Conservation (phyloP, 2,888 invertebrate genomes). For the Caenorhabditis sinica region DNA sequence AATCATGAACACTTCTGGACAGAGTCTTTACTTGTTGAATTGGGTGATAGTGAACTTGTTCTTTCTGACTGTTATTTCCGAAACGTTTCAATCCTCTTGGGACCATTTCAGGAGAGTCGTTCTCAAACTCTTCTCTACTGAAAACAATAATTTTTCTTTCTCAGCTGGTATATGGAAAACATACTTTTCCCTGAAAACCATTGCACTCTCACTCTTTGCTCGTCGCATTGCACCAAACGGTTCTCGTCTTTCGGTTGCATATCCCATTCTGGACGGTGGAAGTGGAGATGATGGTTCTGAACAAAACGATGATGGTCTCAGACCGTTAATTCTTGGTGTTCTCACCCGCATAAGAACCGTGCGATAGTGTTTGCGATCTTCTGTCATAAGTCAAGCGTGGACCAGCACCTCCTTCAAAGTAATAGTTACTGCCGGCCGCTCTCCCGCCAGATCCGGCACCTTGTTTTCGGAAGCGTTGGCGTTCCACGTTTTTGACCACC, state of each 20-base stretch:
- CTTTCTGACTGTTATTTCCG: conserved; percentile 53
- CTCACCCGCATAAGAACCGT: conserved; percentile 62
- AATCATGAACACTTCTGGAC: conserved; percentile 72
- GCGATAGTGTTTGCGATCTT: conserved; percentile 69
- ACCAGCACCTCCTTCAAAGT: conserved; percentile 68
- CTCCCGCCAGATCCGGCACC: conserved; percentile 73
- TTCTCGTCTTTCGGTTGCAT: conserved; percentile 64
- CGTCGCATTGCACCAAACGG: conserved; percentile 77
- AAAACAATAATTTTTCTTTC: background rate
- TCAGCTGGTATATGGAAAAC: background rate
- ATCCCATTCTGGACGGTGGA: conserved; percentile 52
- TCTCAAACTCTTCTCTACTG: conserved; percentile 56
- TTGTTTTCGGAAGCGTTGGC: conserved; percentile 77
- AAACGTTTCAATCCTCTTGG: conserved; percentile 68
- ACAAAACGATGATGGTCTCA: conserved; percentile 11
- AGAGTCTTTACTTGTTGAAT: conserved; percentile 71
- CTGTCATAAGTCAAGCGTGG: conserved; percentile 65
- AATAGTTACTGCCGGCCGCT: conserved; percentile 71
- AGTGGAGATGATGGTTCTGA: conserved; percentile 64
- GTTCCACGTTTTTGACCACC: conserved; percentile 78
- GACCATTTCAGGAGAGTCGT: conserved; percentile 61
- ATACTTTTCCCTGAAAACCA: conserved; percentile 70
- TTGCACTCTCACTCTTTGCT: conserved; percentile 79
- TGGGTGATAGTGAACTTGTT: conserved; percentile 71
- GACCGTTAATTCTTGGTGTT: background rate